These are phyloP conservation scores for Sphaerodactylus townsendi DNA, from an alignment of 2,113 vertebrate species.

Conservation along the genomic window DNA sequence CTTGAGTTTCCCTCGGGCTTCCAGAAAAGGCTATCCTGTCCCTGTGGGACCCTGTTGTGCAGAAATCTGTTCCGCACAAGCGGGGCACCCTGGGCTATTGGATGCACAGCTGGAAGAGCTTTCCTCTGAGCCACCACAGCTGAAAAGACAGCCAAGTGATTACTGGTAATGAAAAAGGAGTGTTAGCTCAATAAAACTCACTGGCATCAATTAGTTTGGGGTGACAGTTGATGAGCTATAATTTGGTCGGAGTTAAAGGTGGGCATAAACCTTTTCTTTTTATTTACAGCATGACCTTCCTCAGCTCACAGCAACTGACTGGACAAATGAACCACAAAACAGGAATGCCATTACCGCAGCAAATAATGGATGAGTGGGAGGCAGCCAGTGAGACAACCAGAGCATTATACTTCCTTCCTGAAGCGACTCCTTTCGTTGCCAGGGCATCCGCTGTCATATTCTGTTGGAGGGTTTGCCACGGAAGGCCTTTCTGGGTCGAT, in stretches of 20 bases:
- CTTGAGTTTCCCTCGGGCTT: no score
- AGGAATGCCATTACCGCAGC: background rate
- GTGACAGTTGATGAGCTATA: background rate
- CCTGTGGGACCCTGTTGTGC: no score
- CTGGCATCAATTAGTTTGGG: constrained; percentile 24
- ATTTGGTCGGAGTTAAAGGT: constrained; percentile 31
- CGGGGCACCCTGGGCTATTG: no score
- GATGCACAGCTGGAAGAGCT: background rate
- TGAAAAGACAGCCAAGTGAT: constrained; percentile 2
- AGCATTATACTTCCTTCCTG: background rate
- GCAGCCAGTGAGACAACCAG: background rate
- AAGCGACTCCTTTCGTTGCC: background rate
- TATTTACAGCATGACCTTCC: constrained; percentile 26
- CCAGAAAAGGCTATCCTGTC: no score
- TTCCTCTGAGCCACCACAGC: background rate
- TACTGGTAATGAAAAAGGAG: background rate
- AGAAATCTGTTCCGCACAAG: no score
- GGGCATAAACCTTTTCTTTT: constrained; percentile 20
- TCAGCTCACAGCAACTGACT: constrained; percentile 14
- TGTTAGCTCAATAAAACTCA: constrained; percentile 1
- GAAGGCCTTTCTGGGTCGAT: no score
- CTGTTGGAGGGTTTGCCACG: background rate
- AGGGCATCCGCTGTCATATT: background rate
- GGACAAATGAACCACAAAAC: constrained; percentile 4
- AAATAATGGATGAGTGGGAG: background rate